Evolutionary conservation across 30 jellyfish, hydroid and myxozoan species (phyloP), one percentile per base, ranked within the genome.

Genomic region (Aurelia sp.): DNA sequence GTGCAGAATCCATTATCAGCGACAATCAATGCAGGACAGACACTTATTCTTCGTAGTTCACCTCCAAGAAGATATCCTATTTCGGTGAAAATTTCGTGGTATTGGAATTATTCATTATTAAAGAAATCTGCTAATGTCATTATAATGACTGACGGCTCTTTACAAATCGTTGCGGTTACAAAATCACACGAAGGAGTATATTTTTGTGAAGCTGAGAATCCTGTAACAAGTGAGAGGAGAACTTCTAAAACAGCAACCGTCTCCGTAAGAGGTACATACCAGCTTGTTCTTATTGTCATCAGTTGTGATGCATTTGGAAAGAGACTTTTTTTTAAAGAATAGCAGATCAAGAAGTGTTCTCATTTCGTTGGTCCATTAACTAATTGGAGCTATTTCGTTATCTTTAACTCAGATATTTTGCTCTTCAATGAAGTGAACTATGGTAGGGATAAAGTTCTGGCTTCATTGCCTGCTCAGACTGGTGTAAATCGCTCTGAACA

Each of bases 11-110:
- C 97, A 13, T 12, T 27, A 38, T n/a, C 79, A 31, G 55, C 75
- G 13, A 70, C 15, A 22, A 61, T 77, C 68, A 67, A 72, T 8
- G 65, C 63, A 27, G 86, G 88, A 20, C 67, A 76, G n/a, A 58
- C 84, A 2, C 83, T 81, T 13, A 33, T 61, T 2, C 90, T 90
- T 18, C 74, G 22, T 12, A 83, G 97, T 95, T 19, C 73, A 48
- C 97, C 97, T 5, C 97, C 97, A 11, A 53, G 80, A 15, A 75
- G 94, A 10, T 84, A 90, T 58, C 97, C 97, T 3, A 11, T 60
- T 18, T 22, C 90, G 4, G 66, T 69, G 9, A 52, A 52, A 38
- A 52, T 83, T 61, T 22, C 76, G 22, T 90, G 97, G 97, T 90
- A 82, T 44, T 53, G 53, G 22, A 84, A 90, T 24, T 84, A 73